These are phyloP conservation scores for Gobiocypris rarus DNA, from an alignment of 2,113 vertebrate species.

Conservation along the genomic window DNA sequence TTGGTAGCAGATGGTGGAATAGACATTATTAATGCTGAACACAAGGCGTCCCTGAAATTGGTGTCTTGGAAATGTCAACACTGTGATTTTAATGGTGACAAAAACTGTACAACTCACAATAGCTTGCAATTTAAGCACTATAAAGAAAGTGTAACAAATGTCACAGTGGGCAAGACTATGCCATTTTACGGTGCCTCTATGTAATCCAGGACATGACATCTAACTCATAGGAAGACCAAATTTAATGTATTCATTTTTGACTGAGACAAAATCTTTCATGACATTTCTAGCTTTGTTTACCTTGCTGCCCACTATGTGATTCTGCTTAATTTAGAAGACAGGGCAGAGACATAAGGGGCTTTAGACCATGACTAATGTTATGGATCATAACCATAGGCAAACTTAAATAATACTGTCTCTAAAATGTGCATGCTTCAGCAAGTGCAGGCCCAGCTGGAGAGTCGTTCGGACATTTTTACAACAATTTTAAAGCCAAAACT, in stretches of 20 bases:
- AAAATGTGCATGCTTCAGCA: conserved; percentile 32
- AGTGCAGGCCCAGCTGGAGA: background rate
- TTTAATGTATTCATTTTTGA: background rate
- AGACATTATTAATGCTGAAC: background rate
- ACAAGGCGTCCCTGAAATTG: background rate
- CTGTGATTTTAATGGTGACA: conserved; percentile 8
- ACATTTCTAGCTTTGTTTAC: conserved; percentile 28
- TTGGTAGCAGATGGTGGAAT: conserved; percentile 10
- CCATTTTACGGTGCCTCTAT: background rate
- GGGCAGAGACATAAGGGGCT: conserved; percentile 29
- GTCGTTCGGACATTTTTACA: background rate
- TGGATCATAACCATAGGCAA: conserved; percentile 47
- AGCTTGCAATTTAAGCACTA: background rate
- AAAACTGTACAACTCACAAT: background rate
- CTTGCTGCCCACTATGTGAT: conserved; percentile 25
- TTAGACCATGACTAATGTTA: conserved; percentile 51
- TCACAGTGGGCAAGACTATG: background rate
- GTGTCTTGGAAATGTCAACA: background rate
- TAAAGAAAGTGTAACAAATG: background rate
- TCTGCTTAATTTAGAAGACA: conserved; percentile 39
- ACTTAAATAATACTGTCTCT: conserved; percentile 50
- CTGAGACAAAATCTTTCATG: conserved; percentile 2
- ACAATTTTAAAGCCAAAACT: background rate
- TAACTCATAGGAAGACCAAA: background rate
- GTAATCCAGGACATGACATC: background rate